Evolutionary conservation across 1,140 invertebrate species (phyloP), one percentile per base, ranked within the genome.

Genomic region (Phocides pigmalion): DNA sequence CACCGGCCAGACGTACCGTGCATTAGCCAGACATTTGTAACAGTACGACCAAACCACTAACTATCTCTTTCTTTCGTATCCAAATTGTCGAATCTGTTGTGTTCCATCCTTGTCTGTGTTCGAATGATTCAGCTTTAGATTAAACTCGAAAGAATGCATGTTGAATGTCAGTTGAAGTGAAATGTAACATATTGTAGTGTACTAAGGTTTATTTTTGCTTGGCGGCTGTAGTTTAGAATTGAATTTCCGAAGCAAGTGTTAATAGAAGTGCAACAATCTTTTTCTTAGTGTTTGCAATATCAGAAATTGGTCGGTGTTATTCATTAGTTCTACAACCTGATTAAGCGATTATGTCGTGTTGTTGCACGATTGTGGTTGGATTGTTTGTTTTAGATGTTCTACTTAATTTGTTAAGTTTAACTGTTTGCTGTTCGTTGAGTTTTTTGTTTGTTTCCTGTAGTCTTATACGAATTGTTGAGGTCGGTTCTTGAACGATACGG

Each of bases 241-340:
- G 77, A 87, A 87, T 82, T 81, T 82, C 69, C 69, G 63, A 79
- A 84, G 76, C 74, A 79, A 82, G 78, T 79, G 83, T 80, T 81
- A 81, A 81, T 78, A 65, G 58, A 68, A 79, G 76, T 80, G 76
- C 79, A 83, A 74, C 75, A 81, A 80, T 83, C 75, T 77, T 82
- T 82, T 87, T 75, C 79, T 74, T 32, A 68, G 69, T 64, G 47
- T 71, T 76, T 76, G 53, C 70, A 64, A 53, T 64, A 65, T 74
- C 68, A 66, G 68, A 76, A 85, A 82, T 83, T 77, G 69, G 73
- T 70, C 50, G 66, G 58, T 69, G 72, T 79, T 70, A 77, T 77
- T 70, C 72, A 69, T 76, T 70, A 64, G 22, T 19, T 56, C 56
- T 32, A 64, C 64, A 66, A 28, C 64, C 67, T 68, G 76, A 79